Conservation (phyloP, 2,888 invertebrate genomes). For the Galerucella calmariensis region DNA sequence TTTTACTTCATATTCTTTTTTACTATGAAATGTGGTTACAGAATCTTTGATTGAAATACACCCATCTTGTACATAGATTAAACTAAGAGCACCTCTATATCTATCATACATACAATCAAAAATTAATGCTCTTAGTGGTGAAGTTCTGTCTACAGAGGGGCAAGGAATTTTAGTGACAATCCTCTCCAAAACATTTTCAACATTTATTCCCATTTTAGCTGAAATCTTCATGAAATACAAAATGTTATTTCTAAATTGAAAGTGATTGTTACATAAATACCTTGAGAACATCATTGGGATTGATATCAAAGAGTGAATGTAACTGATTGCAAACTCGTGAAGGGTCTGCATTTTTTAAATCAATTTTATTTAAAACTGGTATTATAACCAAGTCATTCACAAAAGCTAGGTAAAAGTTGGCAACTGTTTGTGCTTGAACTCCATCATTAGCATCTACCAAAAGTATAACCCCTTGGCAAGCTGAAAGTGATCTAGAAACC, state of each 20-base stretch:
- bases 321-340: slow-evolving; percentile 84
- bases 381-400: slow-evolving; percentile 83
- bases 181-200: slow-evolving; percentile 79
- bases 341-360: slow-evolving; percentile 90
- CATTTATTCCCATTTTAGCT: slow-evolving; percentile 90
- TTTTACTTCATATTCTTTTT: slow-evolving; percentile 82
- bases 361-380: slow-evolving; percentile 97
- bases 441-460: slow-evolving; percentile 97
- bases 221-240: slow-evolving; percentile 71
- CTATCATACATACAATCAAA: slow-evolving; percentile 96
- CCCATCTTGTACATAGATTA: slow-evolving; percentile 84
- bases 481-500: slow-evolving; percentile 87
- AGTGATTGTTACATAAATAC: slow-evolving; percentile 64
- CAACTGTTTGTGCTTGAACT: slow-evolving; percentile 97
- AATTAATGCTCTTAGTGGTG: slow-evolving; percentile 81
- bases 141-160: slow-evolving; percentile 71
- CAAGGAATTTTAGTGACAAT: slow-evolving; percentile 84
- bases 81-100: slow-evolving; percentile 83
- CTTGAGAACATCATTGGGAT: slow-evolving; percentile 77
- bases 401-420: slow-evolving; percentile 93
- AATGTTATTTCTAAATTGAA: slow-evolving; percentile 14
- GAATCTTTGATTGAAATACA: slow-evolving; percentile 77
- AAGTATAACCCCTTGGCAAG: slow-evolving; percentile 94
- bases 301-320: slow-evolving; percentile 83
- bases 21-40: slow-evolving; percentile 77